Evolutionary conservation across 1,140 invertebrate genomes (phyloP), one percentile per base, ranked within the genome.

Genomic region (Dysdera silvatica): DNA sequence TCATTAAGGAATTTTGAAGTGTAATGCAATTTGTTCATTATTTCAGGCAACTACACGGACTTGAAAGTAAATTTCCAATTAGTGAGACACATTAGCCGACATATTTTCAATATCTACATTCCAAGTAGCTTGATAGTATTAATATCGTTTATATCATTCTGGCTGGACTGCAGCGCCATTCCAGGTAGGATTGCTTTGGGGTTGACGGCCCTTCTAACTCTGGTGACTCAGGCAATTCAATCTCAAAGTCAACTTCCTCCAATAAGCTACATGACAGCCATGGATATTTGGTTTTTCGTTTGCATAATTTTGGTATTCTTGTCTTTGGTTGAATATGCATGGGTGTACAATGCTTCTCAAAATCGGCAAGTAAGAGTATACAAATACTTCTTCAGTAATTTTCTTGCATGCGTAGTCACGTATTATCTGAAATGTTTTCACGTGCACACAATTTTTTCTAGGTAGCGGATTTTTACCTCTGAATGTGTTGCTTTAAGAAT

Each of bases 241-340:
- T 31, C 48, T 23, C 52, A 47, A 12, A 51, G 45, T 20, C 37
- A 41, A 41, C 32, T 71, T 23, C 70, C 71, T 16, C 61, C 66
- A 41, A 78, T 81, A 0, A 77, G 76, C 0, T 81, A 81, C 60
- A 70, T 80, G 2, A 81, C 82, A 70, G 80, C 79, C 3, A 75
- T 80, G 58, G 79, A 80, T 66, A 73, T 81, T 8, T 80, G 80
- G 79, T 76, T 79, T 71, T 75, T 74, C 18, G 74, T 71, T 5
- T 80, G 78, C 66, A 78, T 78, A 37, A 68, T 75, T 26, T 79
- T 77, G 69, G 77, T 78, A 29, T 76, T 78, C 53, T 59, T 68
- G n/a, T 72, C 76, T 33, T 67, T 78, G 28, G 63, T 78, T 28
- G 77, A 78, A 61, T 78, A 75, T 61, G 75, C 77, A 2, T 64